Percentiles rank a stretch among this genome's conserved stretches.
These are phyloP conservation scores for Heliconius ethilla DNA, from an alignment of 2,888 invertebrate species.

Conservation along the genomic window DNA sequence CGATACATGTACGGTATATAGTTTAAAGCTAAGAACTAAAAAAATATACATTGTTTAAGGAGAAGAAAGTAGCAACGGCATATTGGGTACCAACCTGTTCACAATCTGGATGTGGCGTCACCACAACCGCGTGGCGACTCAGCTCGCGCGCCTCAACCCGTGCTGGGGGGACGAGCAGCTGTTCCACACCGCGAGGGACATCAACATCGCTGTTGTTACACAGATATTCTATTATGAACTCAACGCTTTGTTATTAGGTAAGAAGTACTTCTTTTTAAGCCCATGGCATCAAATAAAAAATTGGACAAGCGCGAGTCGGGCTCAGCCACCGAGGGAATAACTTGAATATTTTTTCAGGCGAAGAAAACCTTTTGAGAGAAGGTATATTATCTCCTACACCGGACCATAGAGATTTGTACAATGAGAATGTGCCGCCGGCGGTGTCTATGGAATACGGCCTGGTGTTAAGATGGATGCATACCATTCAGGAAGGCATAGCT, in stretches of 20 bases:
- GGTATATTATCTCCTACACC: conserved; percentile 46
- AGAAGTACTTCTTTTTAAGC: background rate
- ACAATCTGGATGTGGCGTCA: conserved; percentile 54
- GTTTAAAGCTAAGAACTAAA: no score
- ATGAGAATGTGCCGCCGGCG: conserved; percentile 49
- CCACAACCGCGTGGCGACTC: conserved; percentile 54
- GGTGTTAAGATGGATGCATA: conserved; percentile 54
- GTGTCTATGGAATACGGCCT: conserved; percentile 52
- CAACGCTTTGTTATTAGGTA: conserved; percentile 49
- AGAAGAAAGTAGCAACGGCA: conserved; percentile 42
- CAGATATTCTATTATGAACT: conserved; percentile 56
- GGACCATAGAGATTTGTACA: conserved; percentile 52
- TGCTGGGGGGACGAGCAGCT: conserved; percentile 57
- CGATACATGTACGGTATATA: no score
- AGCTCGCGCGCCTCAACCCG: conserved; percentile 52
- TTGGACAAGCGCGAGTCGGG: no score
- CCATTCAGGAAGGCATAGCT: conserved; percentile 52
- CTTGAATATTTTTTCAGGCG: conserved; percentile 45
- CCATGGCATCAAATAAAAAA: no score
- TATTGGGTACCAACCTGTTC: conserved; percentile 50
- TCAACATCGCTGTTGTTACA: conserved; percentile 53
- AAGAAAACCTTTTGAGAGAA: conserved; percentile 49
- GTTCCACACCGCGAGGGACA: conserved; percentile 54
- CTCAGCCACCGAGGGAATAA: no score
- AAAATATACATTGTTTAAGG: background rate